Conservation (phyloP, 2,797 vertebrate genomes). For the Acanthornis magna region DNA sequence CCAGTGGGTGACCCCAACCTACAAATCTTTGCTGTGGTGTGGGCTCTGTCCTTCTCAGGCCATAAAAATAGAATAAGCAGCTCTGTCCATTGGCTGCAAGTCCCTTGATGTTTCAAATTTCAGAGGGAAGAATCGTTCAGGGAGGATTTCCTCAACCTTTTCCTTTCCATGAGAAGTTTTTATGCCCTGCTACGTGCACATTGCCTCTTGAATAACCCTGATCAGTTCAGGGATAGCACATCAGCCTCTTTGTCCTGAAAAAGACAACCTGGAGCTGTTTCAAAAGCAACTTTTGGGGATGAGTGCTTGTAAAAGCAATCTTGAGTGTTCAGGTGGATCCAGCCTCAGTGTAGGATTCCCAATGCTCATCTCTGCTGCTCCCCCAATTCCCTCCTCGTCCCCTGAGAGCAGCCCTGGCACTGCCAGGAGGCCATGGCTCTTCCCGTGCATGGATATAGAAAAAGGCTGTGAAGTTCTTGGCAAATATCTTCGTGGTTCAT, state of each 20-base stretch:
- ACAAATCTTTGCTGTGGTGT: neutral
- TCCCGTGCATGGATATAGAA: accelerated
- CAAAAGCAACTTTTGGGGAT: neutral
- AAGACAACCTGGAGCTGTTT: neutral
- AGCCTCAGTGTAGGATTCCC: neutral
- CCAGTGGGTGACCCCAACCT: neutral
- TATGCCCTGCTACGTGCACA: neutral
- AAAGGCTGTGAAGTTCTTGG: neutral
- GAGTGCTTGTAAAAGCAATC: neutral
- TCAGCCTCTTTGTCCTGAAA: neutral
- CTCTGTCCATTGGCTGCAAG: neutral
- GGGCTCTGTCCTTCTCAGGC: neutral
- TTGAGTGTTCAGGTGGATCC: neutral
- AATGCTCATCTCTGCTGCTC: neutral
- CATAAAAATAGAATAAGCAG: neutral
- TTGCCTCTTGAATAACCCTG: neutral
- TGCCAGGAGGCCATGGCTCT: neutral
- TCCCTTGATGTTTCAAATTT: neutral
- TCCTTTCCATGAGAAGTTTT: neutral
- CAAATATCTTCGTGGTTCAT: neutral
- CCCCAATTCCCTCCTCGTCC: neutral
- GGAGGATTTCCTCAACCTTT: neutral
- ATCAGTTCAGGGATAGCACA: neutral
- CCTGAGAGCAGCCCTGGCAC: neutral
- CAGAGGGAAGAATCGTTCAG: neutral